Evolutionary conservation across 2,888 invertebrate species (phyloP).

Genomic region (Cynaeus angustus): DNA sequence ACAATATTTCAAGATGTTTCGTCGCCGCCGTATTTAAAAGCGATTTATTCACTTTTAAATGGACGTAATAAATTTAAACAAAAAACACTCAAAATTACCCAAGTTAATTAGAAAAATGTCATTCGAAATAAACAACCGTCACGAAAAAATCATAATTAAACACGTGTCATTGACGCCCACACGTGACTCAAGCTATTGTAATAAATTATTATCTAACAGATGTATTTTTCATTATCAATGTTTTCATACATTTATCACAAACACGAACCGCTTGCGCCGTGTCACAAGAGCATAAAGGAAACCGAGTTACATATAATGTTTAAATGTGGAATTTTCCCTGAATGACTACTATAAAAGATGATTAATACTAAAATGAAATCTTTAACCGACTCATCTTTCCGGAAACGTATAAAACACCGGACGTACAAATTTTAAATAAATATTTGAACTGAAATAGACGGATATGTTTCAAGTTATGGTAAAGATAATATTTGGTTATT

Average conservation of each 20-base stretch:
- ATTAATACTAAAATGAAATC: constrained; percentile 41
- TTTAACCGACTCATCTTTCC: constrained; percentile 45
- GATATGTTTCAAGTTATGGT: constrained; percentile 57
- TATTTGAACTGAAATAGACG: constrained; percentile 60
- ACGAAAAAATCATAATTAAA: constrained; percentile 34
- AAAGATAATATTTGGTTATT: constrained; percentile 57
- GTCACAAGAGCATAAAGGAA: constrained; percentile 36
- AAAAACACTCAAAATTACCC: constrained; percentile 15
- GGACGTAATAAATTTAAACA: constrained; percentile 35
- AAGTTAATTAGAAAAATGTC: constrained; percentile 43
- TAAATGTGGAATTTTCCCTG: constrained; percentile 13
- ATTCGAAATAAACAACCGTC: neutral
- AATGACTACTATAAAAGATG: constrained; percentile 32
- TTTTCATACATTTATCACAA: constrained; percentile 23
- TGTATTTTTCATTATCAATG: constrained; percentile 15
- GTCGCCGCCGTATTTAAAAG: constrained; percentile 42
- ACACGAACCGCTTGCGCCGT: neutral
- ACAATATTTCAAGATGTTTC: constrained; percentile 34
- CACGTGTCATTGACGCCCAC: constrained; percentile 31
- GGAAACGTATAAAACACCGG: constrained; percentile 56
- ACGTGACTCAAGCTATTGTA: constrained; percentile 33
- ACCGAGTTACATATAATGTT: constrained; percentile 16
- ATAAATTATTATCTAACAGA: constrained; percentile 22
- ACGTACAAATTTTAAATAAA: constrained; percentile 56
- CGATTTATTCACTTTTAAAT: constrained; percentile 48